Evolutionary conservation across 2,113 vertebrate species (phyloP), one percentile per base, ranked within the genome.

Genomic region (Aegithalos caudatus): DNA sequence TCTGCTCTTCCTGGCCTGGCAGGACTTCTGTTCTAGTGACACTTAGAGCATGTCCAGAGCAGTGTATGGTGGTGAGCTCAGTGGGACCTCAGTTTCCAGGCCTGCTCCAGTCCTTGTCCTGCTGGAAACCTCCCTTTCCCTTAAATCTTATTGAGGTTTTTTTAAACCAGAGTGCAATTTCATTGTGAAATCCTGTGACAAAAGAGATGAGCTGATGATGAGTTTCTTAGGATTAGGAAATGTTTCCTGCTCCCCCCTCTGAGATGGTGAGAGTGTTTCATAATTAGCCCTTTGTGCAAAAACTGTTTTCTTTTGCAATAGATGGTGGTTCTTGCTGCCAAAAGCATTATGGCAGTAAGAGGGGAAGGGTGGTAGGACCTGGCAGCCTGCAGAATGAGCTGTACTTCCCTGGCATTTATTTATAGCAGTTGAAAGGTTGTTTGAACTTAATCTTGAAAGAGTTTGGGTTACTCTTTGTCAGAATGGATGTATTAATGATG

Each of bases 81-180:
- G 23, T 2, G 14, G 10, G 42, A 23, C 76, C 70, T 80, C 1
- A 0, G 8, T 50, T 44, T 10, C 44, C 48, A 24, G 44, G 27
- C n/a, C 47, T 44, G 12, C 14, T 62, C 37, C 70, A 82, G 44
- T 5, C 2, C 65, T 79, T 15, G 24, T 78, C 35, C 78, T 23
- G 14, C 57, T 71, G 33, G 50, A 27, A 42, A 21, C 31, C 53
- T 83, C 54, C 40, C 25, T 69, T 56, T 35, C 23, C 64, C 60
- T 60, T 20, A 18, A n/a, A 11, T 25, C 53, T 69, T 25, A 21
- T 0, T 0, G 0, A 33, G 61, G 21, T n/a, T 62, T 7, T 79
- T 88, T 71, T 31, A 47, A 66, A 48, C 23, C 13, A 4, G 79
- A 35, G 51, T 53, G 44, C 57, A 44, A 11, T 56, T 78, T 10